Evolutionary conservation across 2,888 invertebrate species (phyloP).

Genomic region (Arctia plantaginis): DNA sequence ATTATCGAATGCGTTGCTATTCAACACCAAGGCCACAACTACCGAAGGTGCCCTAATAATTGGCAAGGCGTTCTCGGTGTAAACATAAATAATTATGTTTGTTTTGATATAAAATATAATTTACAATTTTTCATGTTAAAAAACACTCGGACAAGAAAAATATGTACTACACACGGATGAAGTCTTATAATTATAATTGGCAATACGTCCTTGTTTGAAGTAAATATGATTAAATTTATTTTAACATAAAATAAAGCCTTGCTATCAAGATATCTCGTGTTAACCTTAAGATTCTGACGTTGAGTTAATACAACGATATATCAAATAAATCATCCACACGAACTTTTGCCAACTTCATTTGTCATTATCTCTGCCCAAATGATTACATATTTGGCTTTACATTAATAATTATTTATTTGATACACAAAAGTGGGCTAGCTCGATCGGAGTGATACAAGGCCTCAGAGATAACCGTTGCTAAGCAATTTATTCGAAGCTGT

Average conservation of each 20-base stretch:
- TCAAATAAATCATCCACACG: neutral
- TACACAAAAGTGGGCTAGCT: too few relatives aligned
- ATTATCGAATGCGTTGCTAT: slow-evolving; percentile 14
- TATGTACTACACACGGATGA: slow-evolving; percentile 11
- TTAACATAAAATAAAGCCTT: neutral
- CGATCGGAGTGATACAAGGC: too few relatives aligned
- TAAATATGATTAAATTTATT: slow-evolving; percentile 12
- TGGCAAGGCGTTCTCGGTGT: slow-evolving; percentile 7
- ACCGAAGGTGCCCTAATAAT: slow-evolving; percentile 8
- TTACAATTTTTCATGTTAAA: neutral
- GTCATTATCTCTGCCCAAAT: neutral
- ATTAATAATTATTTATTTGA: neutral
- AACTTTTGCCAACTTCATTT: neutral
- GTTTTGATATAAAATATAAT: slow-evolving; percentile 4
- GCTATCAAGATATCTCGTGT: neutral
- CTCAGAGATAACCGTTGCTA: too few relatives aligned
- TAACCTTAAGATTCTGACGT: slow-evolving; percentile 1
- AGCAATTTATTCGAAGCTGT: too few relatives aligned
- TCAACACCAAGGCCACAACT: slow-evolving; percentile 2
- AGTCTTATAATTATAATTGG: slow-evolving; percentile 11
- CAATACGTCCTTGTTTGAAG: slow-evolving; percentile 7
- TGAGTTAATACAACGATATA: neutral
- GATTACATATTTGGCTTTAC: neutral
- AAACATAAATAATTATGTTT: slow-evolving; percentile 16
- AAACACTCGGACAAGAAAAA: neutral